Evolutionary conservation across 92 coral and sea anemone species (phyloP), one percentile per base, ranked within the genome.

Genomic region (Parazoanthus darwini): DNA sequence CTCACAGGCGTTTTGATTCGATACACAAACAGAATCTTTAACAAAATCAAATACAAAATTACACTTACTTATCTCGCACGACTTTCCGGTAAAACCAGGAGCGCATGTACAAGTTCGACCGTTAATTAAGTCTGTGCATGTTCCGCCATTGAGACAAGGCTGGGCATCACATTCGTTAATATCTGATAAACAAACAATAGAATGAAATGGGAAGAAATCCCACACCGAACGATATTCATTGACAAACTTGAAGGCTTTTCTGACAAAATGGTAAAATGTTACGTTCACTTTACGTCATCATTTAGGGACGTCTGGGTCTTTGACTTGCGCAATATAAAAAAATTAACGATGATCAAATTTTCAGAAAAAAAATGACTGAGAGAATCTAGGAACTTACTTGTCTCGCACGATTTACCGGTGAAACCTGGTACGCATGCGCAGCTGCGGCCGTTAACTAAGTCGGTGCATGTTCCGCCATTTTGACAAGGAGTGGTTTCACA

Each of bases 101-200:
- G 63, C 85, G 73, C 85, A 81, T 59, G 73, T 26, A 74, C 85
- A 81, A 37, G 13, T 36, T 9, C 74, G 48, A 7, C 85, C 85
- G 50, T 81, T 81, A 13, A 81, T 23, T 58, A 81, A 42, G 54
- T 81, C 85, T 3, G 85, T 33, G 36, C 85, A 81, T n/a, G 85
- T 81, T 59, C 85, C 85, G 46, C 85, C 72, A 58, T 81, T 81
- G 15, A 26, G 85, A 56, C 85, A 81, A n/a, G 85, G 85, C 1
- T 16, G 11, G 74, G 44, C 8, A 5, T 54, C 44, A 29, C 85
- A 81, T 7, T 81, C 85, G 50, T 81, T n/a, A 48, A 81, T 81
- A 46, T 81, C 85, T 81, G 35, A 5, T 20, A 78, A 43, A 11
- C 18, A 39, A 46, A 42, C 48, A 18, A 76, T 20, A 77, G 82